Evolutionary conservation across 2,113 vertebrate species (phyloP).

Genomic region (Baryphthengus martii): DNA sequence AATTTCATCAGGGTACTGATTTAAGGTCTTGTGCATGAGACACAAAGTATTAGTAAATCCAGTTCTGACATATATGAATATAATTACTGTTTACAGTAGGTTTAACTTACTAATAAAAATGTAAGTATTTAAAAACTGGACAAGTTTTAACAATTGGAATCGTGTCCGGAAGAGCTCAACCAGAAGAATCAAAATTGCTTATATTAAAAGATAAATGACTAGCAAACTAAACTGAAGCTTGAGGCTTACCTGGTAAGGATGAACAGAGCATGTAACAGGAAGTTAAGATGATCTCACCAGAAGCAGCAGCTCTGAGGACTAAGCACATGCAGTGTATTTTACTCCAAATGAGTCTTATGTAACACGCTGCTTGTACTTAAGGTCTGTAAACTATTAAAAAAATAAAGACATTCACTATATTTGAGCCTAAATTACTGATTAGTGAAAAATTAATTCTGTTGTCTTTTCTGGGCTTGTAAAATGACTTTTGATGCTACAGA

Average conservation of each 20-base stretch:
- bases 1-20: not conserved
- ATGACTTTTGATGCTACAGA: not conserved
- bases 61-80: not conserved
- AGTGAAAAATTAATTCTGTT: not conserved
- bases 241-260: not conserved
- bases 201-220: not conserved
- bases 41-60: not conserved
- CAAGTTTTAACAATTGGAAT: not conserved
- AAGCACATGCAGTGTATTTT: not conserved
- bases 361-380: not conserved
- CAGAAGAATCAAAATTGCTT: not conserved
- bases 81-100: not conserved
- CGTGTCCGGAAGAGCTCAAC: not conserved
- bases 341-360: not conserved
- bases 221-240: not conserved
- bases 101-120: not conserved
- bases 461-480: not conserved
- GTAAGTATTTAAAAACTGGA: not conserved
- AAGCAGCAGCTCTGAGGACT: not conserved
- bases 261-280: not conserved
- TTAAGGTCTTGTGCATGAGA: not conserved
- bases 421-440: not conserved
- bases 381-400: not conserved
- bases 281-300: not conserved
- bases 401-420: rapidly evolving